Base-by-base conservation (phyloP, 2,113 vertebrate genomes). In the Amblyornis subalaris region DNA sequence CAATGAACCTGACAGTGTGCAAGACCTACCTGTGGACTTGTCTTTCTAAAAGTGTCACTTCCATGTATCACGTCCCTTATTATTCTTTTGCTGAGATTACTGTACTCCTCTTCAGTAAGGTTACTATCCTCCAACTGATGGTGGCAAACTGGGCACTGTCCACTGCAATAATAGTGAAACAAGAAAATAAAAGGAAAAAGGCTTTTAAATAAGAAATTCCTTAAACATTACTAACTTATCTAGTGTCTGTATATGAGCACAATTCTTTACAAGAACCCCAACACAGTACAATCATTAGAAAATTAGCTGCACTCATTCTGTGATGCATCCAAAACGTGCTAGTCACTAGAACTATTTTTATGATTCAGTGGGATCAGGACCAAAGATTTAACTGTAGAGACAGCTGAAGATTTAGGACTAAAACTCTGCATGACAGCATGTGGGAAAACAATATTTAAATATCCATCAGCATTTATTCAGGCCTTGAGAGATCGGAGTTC, bases 31-130 rank as follows among this genome's bases (percentile, higher is more conserved):
- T 98, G 76, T 19, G 99, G 99, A 47, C 97, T 99, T 13, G 99
- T 99, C 97, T 99, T 99, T 25, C 96, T 98, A 48, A 99, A 99
- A 74, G 98, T 96, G 82, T 99, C 99, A 44, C 38, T 92, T 29
- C 99, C 99, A 85, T 99, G 97, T 73, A 99, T 99, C 90, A 99
- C 97, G 1, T 99, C 98, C 4, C 36, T 96, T 97, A 99, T 98
- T 95, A 99, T 97, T 92, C 88, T 97, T 91, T 97, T 96, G n/a
- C 98, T 99, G 74, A 99, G 98, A 80, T 96, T 94, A 12, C 87
- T 93, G 91, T 99, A 99, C 40, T 99, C 99, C 88, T 98, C 98
- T 75, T 96, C 80, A 0, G 92, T 99, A 96, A 99, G 97, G 40
- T 98, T 94, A 95, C 99, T 99, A 38, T 98, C 98, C 95, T 99